Evolutionary conservation across 2,797 vertebrate species (phyloP), one percentile per base, ranked within the genome.

Genomic region (Halcyon chelicuti): DNA sequence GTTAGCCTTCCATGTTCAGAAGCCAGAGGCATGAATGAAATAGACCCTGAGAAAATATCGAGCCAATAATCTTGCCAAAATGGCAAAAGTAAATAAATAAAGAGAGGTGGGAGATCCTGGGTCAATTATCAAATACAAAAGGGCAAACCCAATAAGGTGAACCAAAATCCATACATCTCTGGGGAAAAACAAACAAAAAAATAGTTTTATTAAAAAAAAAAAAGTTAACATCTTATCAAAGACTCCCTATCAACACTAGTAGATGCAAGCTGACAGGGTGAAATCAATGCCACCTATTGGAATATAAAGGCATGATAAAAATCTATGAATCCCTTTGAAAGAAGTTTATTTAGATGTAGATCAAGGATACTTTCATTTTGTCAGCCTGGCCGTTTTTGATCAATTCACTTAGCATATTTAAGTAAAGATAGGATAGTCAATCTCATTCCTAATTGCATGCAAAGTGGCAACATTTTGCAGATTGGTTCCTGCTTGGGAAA

Each of bases 321-420:
- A 82, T 31, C 74, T 84, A 44, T 0, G 0, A 29, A 37, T 85
- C 92, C 88, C 77, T 92, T 89, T 94, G 94, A 51, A 92, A 88
- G 86, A 79, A 19, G 2, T 65, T 11, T 68, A 68, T 93, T 89
- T 87, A 94, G 83, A 67, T 82, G 52, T 61, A 92, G 67, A 88
- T 94, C 60, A 93, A 92, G 63, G 88, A 70, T 54, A 29, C 80
- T 93, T 93, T 65, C 19, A 47, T 91, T 94, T 93, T 39, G 14
- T 73, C 80, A 94, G 60, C 71, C 82, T 92, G 68, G 84, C 60
- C 81, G 77, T 71, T 90, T 95, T 82, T 92, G 0, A 87, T 92
- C 86, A 46, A 61, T 54, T 92, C 77, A 39, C 67, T 94, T 93
- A 84, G 57, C 77, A 82, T 92, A 92, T 91, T 96, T 88, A 86